Percentiles rank a stretch among this genome's conserved stretches.
Conservation (phyloP, 2,113 vertebrate species). For the Misgurnus anguillicaudatus region DNA sequence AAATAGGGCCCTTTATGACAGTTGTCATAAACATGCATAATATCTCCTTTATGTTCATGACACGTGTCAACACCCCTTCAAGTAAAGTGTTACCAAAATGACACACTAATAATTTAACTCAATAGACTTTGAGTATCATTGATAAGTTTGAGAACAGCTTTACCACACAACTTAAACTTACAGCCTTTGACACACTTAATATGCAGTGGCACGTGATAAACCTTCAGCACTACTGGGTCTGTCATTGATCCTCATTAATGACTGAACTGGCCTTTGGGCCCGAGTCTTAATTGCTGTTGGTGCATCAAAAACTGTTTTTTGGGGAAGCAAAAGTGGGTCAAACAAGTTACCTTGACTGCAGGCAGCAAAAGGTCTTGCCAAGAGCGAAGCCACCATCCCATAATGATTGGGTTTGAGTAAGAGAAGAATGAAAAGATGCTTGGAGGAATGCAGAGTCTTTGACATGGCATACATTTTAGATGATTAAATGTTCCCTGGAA, state of each 20-base stretch:
- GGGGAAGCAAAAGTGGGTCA: constrained; percentile 31
- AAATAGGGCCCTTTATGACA: too few relatives aligned
- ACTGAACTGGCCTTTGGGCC: constrained; percentile 26
- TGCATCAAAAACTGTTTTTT: constrained; percentile 15
- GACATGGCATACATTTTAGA: background rate
- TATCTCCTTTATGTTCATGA: too few relatives aligned
- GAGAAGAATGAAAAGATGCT: constrained; percentile 8
- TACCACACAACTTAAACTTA: background rate
- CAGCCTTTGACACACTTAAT: background rate
- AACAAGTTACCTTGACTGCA: constrained; percentile 32
- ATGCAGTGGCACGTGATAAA: constrained; percentile 4
- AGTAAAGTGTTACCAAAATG: too few relatives aligned
- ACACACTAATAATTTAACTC: too few relatives aligned
- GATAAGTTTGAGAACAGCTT: background rate
- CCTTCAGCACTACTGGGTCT: constrained; percentile 20
- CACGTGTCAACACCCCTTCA: too few relatives aligned
- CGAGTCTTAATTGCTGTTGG: constrained; percentile 39
- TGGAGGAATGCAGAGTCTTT: background rate
- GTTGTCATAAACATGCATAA: too few relatives aligned
- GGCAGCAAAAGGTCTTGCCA: background rate
- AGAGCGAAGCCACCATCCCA: background rate
- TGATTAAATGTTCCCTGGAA: background rate
- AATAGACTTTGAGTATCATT: too few relatives aligned
- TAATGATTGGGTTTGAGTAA: constrained; percentile 21
- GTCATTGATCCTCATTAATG: constrained; percentile 45